These are phyloP conservation scores for Agrochola lychnidis DNA, from an alignment of 2,888 invertebrate genomes.

Conservation along the genomic window DNA sequence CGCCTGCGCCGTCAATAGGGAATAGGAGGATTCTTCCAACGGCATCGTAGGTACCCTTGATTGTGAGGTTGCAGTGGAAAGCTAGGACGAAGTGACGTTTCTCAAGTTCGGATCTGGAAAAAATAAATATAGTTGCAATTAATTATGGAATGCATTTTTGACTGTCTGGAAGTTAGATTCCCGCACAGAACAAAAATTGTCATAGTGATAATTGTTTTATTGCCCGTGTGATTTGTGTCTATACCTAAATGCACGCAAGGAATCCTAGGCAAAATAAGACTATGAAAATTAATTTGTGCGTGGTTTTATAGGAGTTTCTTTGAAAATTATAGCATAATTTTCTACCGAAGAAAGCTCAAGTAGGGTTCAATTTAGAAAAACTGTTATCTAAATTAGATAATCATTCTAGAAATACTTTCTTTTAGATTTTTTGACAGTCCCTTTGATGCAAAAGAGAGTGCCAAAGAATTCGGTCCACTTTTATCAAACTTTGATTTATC, in stretches of 20 bases:
- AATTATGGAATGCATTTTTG: not conserved
- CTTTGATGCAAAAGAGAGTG: conserved; percentile 1
- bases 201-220: not conserved
- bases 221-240: not conserved
- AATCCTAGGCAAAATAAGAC: not conserved
- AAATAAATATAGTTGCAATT: not conserved
- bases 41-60: conserved; percentile 85
- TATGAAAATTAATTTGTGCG: too few species aligned
- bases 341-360: not conserved
- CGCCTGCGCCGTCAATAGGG: conserved; percentile 86
- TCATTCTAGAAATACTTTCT: not conserved
- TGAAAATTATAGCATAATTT: not conserved
- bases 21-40: conserved; percentile 82
- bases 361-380: not conserved
- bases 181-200: not conserved
- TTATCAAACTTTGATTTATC: conserved; percentile 14
- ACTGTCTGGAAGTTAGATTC: not conserved
- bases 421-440: not conserved
- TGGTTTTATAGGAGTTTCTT: too few species aligned
- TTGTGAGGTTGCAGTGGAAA: conserved; percentile 86
- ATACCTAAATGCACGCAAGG: not conserved
- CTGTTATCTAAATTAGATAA: too few species aligned
- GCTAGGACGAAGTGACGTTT: conserved; percentile 81
- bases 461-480: conserved; percentile 4
- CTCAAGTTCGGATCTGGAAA: conserved; percentile 82